Conservation (phyloP, 2,797 vertebrate species). For the Numenius phaeopus region DNA sequence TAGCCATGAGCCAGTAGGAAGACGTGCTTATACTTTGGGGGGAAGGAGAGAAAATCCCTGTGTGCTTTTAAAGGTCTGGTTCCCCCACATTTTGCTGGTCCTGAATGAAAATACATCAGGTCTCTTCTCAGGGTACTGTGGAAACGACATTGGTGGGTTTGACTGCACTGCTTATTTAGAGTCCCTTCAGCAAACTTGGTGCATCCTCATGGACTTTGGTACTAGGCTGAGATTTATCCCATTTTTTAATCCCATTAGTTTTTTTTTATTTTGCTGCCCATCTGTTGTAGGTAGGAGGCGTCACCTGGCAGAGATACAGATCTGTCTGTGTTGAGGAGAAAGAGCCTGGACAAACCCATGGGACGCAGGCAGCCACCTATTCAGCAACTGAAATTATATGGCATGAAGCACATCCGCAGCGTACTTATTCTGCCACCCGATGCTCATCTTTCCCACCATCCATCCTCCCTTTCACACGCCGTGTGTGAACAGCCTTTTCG, state of each 20-base stretch:
- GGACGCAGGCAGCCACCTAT: not conserved
- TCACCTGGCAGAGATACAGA: not conserved
- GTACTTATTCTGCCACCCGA: not conserved
- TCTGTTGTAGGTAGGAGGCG: not conserved
- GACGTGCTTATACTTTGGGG: fast-evolving
- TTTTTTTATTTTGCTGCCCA: not conserved
- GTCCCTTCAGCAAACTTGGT: not conserved
- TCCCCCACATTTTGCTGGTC: not conserved
- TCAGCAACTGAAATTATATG: not conserved
- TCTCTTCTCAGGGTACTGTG: not conserved
- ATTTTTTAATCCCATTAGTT: not conserved
- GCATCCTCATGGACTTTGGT: not conserved
- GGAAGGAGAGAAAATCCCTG: not conserved
- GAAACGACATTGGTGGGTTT: not conserved
- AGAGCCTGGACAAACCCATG: not conserved
- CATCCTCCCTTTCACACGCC: not conserved
- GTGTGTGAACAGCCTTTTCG: not conserved
- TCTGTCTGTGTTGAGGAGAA: not conserved
- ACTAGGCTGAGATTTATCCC: not conserved
- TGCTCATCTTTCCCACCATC: not conserved
- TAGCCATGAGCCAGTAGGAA: not conserved
- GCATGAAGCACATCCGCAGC: not conserved
- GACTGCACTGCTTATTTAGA: not conserved
- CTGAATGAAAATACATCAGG: not conserved
- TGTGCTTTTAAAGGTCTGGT: not conserved